Evolutionary conservation across 2,888 invertebrate genomes (phyloP), one percentile per base, ranked within the genome.

Genomic region (Acleris emargana): DNA sequence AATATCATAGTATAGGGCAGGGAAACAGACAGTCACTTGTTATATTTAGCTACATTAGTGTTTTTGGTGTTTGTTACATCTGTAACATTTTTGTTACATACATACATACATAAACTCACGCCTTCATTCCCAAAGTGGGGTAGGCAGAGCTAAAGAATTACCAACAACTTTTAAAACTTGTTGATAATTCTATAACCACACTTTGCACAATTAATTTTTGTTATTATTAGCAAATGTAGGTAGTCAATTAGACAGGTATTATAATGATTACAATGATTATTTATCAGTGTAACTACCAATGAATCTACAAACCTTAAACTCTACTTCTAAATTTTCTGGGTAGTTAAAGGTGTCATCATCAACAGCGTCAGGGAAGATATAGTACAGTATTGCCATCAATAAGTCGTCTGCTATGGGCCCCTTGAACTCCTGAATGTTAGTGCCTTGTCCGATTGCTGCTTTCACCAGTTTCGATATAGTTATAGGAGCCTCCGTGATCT

Each of bases 311-410:
- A 91, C 89, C 84, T 89, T 86, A 64, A 91, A 91, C 80, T 93
- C 93, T 50, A 93, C 82, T 71, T 90, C 90, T 42, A 93, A 82
- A 50, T 86, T 80, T 50, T 88, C 84, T 50, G 88, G 87, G 78
- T 95, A 95, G 3, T 93, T 91, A 81, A 89, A 93, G 54, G 84
- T 90, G 67, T 93, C 84, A 67, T 94, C 93, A 64, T 95, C 94
- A 71, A 96, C 95, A 63, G 97, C 97, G 93, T 98, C 98, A 60
- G 98, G 98, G 82, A 98, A 98, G 25, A 98, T 87, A 84, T 95
- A 98, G 80, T 96, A 96, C 58, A 98, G 83, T 73, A 98, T 94
- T 50, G 96, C 94, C 82, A 95, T 95, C 45, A 98, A 86, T 69
- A 96, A 90, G 38, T 96, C 95, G 76, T 96, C 96, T 16, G 95